A percentile compares a stretch with the other conserved stretches of the same genome.
These are phyloP conservation scores for Harlomillsia oculata DNA, from an alignment of 1,140 invertebrate genomes.

Conservation along the genomic window DNA sequence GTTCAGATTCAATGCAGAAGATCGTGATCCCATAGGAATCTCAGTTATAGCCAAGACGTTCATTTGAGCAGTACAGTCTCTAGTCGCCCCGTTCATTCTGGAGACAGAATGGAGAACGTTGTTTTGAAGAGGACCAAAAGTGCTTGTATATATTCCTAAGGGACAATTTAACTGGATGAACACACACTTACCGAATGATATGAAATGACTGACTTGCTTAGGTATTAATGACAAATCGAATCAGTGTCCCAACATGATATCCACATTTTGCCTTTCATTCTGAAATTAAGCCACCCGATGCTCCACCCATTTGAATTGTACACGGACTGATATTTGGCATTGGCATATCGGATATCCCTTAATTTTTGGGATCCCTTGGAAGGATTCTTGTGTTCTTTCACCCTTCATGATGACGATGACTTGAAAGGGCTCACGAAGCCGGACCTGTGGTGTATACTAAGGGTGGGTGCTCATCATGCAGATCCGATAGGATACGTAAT, in stretches of 20 bases:
- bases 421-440: no score
- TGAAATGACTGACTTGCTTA: neutral
- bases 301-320: no score
- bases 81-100: neutral
- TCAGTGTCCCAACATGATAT: no score
- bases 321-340: no score
- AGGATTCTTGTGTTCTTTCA: no score
- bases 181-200: neutral
- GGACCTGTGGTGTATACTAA: no score
- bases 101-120: no score
- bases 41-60: slow-evolving; percentile 28
- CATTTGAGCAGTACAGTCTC: neutral
- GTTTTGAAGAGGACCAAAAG: neutral
- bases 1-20: slow-evolving; percentile 15
- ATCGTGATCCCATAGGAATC: slow-evolving; percentile 30
- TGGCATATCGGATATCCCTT: no score
- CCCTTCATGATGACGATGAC: no score
- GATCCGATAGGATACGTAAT: neutral
- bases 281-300: no score
- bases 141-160: neutral
- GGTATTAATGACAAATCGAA: neutral
- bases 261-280: no score
- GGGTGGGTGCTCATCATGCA: slow-evolving; percentile 1
- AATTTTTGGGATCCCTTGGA: no score
- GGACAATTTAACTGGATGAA: neutral